Evolutionary conservation across 2,888 invertebrate species (phyloP).

Genomic region (Lucinisca nassula): DNA sequence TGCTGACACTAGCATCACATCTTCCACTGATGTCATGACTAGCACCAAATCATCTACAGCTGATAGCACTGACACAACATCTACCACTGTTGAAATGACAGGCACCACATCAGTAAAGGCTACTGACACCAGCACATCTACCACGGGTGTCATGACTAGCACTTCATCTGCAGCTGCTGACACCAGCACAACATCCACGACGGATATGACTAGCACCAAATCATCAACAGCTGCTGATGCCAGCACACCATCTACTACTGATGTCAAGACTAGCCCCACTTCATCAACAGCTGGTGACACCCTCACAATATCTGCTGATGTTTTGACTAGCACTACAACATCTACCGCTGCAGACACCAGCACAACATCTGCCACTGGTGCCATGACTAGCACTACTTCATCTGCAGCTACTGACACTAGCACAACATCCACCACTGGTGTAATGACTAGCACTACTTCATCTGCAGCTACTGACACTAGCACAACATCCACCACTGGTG

Average conservation of each 20-base stretch:
- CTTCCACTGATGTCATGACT: not conserved
- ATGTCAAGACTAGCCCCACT: not conserved
- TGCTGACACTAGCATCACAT: not conserved
- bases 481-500: constrained; percentile 2
- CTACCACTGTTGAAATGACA: not conserved
- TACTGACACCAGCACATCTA: not conserved
- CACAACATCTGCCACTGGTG: not conserved
- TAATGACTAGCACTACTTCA: not conserved
- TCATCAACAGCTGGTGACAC: not conserved
- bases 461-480: not conserved
- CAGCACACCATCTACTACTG: not conserved
- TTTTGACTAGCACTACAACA: not conserved
- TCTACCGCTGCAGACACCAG: not conserved
- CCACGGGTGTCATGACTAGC: not conserved
- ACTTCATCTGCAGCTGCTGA: too few species aligned
- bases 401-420: not conserved
- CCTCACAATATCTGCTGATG: not conserved
- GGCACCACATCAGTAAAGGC: not conserved
- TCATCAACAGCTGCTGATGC: not conserved
- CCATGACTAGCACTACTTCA: not conserved
- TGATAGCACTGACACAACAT: not conserved
- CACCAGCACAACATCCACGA: too few species aligned
- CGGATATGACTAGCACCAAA: too few species aligned
- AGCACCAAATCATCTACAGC: not conserved
- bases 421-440: not conserved